Conservation (phyloP, 2,888 invertebrate genomes). For the Limnephilus marmoratus region DNA sequence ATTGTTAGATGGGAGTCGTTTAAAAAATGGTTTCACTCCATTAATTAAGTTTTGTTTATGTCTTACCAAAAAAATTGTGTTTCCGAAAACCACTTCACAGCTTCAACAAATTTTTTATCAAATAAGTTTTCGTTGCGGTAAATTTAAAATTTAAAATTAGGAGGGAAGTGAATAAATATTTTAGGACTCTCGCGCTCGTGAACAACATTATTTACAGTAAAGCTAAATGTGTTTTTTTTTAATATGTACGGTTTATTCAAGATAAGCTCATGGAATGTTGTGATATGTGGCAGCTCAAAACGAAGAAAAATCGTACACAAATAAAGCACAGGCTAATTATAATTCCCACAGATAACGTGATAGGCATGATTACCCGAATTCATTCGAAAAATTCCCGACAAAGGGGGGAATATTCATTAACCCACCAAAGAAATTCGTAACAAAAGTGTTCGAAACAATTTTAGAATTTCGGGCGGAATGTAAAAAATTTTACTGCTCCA, state of each 20-base stretch:
- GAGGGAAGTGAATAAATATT: not conserved
- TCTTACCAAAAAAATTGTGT: too few relatives aligned
- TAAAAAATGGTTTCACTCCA: too few relatives aligned
- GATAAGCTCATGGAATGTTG: not conserved
- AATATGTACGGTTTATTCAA: not conserved
- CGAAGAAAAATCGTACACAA: not conserved
- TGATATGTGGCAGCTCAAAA: not conserved
- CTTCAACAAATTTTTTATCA: too few relatives aligned
- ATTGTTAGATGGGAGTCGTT: too few relatives aligned
- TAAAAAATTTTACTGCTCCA: conserved; percentile 43
- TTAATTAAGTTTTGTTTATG: too few relatives aligned
- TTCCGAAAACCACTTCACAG: too few relatives aligned
- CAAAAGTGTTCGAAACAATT: conserved; percentile 44
- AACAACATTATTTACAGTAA: not conserved
- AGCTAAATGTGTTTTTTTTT: not conserved
- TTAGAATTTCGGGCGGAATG: conserved; percentile 45
- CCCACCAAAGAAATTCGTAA: conserved; percentile 15
- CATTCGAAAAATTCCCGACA: not conserved
- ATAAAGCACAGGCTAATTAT: not conserved
- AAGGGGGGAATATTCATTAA: not conserved
- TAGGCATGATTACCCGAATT: not conserved
- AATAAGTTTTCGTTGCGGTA: too few relatives aligned
- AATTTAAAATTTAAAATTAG: too few relatives aligned
- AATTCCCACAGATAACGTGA: not conserved
- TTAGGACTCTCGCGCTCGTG: not conserved